Percentiles rank a stretch among this genome's conserved stretches.
Evolutionary conservation across 2,888 invertebrate species (phyloP).

Genomic region (Diaprepes abbreviatus): DNA sequence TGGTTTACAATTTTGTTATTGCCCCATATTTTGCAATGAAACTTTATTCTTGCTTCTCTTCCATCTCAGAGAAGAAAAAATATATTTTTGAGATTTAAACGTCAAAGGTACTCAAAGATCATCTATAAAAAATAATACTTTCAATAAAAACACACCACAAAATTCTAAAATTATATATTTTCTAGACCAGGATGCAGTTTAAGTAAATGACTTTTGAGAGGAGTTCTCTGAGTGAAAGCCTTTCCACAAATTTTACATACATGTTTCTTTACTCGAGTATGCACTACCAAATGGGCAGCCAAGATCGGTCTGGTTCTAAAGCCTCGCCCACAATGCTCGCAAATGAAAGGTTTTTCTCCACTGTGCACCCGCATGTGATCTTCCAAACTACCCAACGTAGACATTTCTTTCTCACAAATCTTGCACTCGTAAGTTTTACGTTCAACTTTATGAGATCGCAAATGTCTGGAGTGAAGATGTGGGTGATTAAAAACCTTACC

Average conservation of each 20-base stretch:
- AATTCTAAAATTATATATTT: slow-evolving; percentile 8
- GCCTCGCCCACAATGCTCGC: slow-evolving; percentile 63
- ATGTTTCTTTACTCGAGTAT: slow-evolving; percentile 46
- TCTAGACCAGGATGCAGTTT: slow-evolving; percentile 27
- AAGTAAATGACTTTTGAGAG: slow-evolving; percentile 58
- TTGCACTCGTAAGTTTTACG: slow-evolving; percentile 45
- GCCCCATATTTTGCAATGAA: no score
- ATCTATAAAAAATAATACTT: no score
- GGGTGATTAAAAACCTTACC: slow-evolving; percentile 50
- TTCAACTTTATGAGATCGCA: slow-evolving; percentile 60
- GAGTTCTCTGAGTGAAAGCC: slow-evolving; percentile 45
- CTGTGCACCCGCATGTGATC: slow-evolving; percentile 45
- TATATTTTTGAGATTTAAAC: no score
- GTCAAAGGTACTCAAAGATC: no score
- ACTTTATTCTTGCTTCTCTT: no score
- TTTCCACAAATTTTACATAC: slow-evolving; percentile 47
- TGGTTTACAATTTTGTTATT: no score
- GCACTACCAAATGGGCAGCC: slow-evolving; percentile 56
- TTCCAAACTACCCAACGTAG: slow-evolving; percentile 22
- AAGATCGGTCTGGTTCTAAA: slow-evolving; percentile 57
- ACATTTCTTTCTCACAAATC: slow-evolving; percentile 49
- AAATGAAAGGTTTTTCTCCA: slow-evolving; percentile 48
- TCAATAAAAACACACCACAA: no score
- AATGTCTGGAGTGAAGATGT: slow-evolving; percentile 55
- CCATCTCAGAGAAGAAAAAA: no score